These are phyloP conservation scores for Drosophila fulvimacula DNA, from an alignment of 2,888 invertebrate genomes.

Conservation along the genomic window DNA sequence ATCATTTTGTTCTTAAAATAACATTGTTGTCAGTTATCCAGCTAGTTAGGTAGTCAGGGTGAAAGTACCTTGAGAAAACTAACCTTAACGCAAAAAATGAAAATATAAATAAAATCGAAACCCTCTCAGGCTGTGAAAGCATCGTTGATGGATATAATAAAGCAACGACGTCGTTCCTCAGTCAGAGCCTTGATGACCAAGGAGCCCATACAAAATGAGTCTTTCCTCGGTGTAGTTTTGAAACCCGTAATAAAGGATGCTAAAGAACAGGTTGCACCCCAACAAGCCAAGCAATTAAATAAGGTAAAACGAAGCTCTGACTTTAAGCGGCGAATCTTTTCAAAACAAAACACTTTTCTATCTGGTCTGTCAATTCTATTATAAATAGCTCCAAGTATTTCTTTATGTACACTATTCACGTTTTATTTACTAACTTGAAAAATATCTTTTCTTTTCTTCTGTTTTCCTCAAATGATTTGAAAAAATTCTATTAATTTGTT, in stretches of 20 bases:
- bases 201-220: constrained; percentile 86
- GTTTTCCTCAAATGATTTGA: neutral
- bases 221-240: constrained; percentile 87
- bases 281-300: constrained; percentile 80
- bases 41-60: too few relatives aligned
- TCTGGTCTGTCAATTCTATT: constrained; percentile 7
- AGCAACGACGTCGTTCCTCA: constrained; percentile 83
- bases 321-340: neutral
- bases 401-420: constrained; percentile 1
- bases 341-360: neutral
- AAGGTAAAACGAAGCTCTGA: constrained; percentile 77
- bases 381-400: neutral
- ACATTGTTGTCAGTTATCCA: too few relatives aligned
- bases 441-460: too few relatives aligned
- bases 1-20: too few relatives aligned
- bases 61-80: neutral
- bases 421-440: constrained; percentile 3
- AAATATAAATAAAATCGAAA: constrained; percentile 39
- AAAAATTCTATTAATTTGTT: neutral
- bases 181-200: constrained; percentile 84
- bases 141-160: constrained; percentile 75
- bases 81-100: neutral
- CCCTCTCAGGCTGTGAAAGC: constrained; percentile 68
- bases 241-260: constrained; percentile 87
- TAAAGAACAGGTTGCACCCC: constrained; percentile 81